Evolutionary conservation across 1,140 invertebrate genomes (phyloP).

Genomic region (Hydropsyche tenuis): DNA sequence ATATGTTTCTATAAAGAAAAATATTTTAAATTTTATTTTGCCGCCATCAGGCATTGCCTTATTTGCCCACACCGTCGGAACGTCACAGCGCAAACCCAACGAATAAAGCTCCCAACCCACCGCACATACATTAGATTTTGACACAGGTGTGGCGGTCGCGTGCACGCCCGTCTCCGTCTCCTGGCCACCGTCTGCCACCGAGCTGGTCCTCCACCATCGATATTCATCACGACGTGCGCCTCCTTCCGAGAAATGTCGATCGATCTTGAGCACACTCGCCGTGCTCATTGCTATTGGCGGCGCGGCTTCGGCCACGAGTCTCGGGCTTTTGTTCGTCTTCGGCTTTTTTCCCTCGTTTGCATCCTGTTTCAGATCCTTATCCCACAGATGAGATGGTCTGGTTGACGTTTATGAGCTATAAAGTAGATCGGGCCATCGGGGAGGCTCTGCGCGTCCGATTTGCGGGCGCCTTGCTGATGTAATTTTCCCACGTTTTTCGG

Average conservation of each 20-base stretch:
- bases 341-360: background rate
- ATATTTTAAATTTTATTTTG: no score
- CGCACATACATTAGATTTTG: background rate
- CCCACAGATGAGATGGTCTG: background rate
- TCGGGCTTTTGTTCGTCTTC: background rate
- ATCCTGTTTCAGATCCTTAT: slow-evolving; percentile 36
- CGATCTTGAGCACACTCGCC: slow-evolving; percentile 12
- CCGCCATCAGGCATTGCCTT: no score
- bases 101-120: no score
- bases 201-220: slow-evolving; percentile 26
- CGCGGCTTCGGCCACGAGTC: slow-evolving; percentile 23
- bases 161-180: background rate
- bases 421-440: background rate
- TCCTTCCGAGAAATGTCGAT: slow-evolving; percentile 32
- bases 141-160: background rate
- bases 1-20: no score
- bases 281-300: slow-evolving; percentile 26
- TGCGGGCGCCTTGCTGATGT: no score
- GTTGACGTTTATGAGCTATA: slow-evolving; percentile 16
- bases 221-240: background rate
- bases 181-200: background rate
- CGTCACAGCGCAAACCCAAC: no score
- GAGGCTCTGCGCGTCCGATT: background rate
- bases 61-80: no score
- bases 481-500: background rate